phyloP scores from a whole-genome alignment of 2,797 vertebrate species.

The Pagetopsis macropterus region DNA sequence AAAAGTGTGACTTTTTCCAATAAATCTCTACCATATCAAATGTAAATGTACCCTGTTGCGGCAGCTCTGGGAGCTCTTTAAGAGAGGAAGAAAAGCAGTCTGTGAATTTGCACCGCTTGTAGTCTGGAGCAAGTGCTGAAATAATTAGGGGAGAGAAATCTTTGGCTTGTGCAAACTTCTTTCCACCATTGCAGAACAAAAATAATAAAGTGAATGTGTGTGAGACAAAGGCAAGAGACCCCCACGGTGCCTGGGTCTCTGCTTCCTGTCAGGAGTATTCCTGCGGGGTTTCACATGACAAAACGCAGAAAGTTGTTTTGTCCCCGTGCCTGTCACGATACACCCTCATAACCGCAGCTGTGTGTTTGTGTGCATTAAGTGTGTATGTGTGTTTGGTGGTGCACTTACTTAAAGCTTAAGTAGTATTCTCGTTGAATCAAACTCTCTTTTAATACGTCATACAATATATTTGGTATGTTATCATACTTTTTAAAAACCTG shows the following conservation, averaged over 20 bases:
- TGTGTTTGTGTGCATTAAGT: constrained; percentile 63
- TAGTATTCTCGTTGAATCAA: neutral
- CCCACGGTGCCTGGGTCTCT: constrained; percentile 87
- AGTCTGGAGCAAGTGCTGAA: constrained; percentile 82
- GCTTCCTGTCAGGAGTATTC: constrained; percentile 90
- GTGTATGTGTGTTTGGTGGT: constrained; percentile 51
- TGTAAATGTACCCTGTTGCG: constrained; percentile 28
- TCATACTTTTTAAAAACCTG: constrained; percentile 25
- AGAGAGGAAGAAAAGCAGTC: constrained; percentile 63
- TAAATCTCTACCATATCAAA: constrained; percentile 14
- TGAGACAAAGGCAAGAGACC: constrained; percentile 90
- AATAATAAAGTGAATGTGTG: constrained; percentile 85
- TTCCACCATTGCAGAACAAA: constrained; percentile 81
- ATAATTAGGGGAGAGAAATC: constrained; percentile 87
- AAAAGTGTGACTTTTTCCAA: constrained; percentile 8
- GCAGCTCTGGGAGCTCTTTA: constrained; percentile 50
- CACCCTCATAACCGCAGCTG: constrained; percentile 87
- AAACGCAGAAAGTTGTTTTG: constrained; percentile 92
- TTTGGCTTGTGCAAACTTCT: constrained; percentile 87
- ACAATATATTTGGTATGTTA: neutral
- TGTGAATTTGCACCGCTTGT: constrained; percentile 70
- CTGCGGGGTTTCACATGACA: constrained; percentile 91
- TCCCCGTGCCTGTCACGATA: constrained; percentile 89
- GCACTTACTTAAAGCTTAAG: constrained; percentile 31
- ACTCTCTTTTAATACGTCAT: neutral